Base-by-base conservation (phyloP, 2,888 invertebrate species). In the Nemotelus nigrinus region DNA sequence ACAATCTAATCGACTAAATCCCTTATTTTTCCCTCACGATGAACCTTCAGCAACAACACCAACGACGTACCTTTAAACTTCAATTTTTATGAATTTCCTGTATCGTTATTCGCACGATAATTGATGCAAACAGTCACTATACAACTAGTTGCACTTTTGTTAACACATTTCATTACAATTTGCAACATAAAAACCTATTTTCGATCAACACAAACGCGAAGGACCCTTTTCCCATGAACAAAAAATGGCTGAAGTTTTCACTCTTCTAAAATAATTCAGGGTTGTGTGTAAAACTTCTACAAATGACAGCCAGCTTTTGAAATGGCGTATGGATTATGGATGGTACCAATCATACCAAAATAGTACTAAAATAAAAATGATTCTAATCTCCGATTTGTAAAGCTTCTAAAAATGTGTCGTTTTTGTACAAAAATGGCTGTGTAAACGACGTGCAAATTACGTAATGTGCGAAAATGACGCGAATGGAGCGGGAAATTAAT, bases 241-340 rank as follows among this genome's bases (percentile, higher is more conserved):
- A 70, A 70, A 70, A 53, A 70, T 70, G 70, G 70, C 70, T 70
- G 70, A 70, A 70, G 70, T 55, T 53, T 39, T 68, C 53, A 10
- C 39, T 43, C 55, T 50, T 45, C 25, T 7, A 25, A 68, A 43
- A 55, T 43, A n/a, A n/a, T 70, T 41, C 70, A 70, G 70, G 70
- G 70, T 10, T 65, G 70, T 55, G 70, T 25, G 25, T 25, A 25
- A 25, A 25, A 25, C 25, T 25, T 25, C 25, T 25, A 25, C 25
- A 25, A 25, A 25, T 25, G 25, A 25, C 25, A 25, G 25, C 25
- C 25, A 25, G 25, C 25, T 25, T 25, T 25, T 25, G 25, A 25
- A 25, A 25, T 25, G 25, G 25, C 25, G 25, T 25, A 25, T 25
- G 25, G 25, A 25, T 25, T 25, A 25, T 25, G 25, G 25, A 25